Conservation (phyloP, 2,113 vertebrate genomes). For the Notechis scutatus region DNA sequence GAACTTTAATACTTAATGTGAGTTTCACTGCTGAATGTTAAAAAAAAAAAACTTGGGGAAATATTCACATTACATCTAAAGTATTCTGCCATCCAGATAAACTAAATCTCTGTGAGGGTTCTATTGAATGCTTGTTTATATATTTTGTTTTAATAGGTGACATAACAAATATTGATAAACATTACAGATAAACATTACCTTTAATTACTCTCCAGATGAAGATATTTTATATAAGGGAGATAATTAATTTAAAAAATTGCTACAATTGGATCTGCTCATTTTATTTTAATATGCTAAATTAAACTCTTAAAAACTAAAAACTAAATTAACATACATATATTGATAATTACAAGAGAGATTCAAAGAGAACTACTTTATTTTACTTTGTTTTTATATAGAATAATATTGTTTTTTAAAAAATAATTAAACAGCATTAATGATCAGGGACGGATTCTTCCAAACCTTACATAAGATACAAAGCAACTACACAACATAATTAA, state of each 20-base stretch:
- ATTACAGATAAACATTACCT: not conserved
- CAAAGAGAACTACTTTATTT: conserved; percentile 32
- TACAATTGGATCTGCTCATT: not conserved
- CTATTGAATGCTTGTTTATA: not conserved
- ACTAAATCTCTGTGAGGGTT: not conserved
- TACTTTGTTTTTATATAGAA: conserved; percentile 40
- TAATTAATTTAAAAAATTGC: not conserved
- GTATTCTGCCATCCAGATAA: not conserved
- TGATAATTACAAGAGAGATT: conserved; percentile 37
- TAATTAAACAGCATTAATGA: conserved; percentile 55
- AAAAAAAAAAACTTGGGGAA: not conserved
- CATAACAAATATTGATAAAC: not conserved
- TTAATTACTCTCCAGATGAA: not conserved
- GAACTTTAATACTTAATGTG: not conserved
- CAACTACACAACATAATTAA: conserved; percentile 34
- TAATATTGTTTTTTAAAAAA: conserved; percentile 57
- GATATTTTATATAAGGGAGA: conserved; percentile 6
- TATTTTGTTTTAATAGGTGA: not conserved
- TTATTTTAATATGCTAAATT: conserved; percentile 57
- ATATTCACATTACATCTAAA: not conserved
- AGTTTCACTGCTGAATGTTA: not conserved
- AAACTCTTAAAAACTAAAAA: conserved; percentile 59
- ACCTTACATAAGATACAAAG: conserved; percentile 47
- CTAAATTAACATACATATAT: conserved; percentile 58
- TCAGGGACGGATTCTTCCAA: conserved; percentile 47